Conservation (phyloP, 2,113 vertebrate species). For the Seriola aureovittata region DNA sequence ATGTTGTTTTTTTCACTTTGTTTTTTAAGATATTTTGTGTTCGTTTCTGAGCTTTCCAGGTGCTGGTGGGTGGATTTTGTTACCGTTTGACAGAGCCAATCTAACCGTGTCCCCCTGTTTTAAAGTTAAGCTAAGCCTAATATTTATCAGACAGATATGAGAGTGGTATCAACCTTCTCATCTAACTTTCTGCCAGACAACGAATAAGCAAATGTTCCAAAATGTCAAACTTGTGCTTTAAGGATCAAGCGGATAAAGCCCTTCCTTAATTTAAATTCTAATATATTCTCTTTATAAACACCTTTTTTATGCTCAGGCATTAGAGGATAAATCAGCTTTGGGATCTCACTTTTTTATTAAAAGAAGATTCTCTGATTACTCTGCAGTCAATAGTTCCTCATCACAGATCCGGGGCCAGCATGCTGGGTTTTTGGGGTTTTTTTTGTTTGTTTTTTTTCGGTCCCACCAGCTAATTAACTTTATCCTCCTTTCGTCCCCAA, state of each 20-base stretch:
- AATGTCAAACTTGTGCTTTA: not conserved
- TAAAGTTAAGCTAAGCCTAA: not conserved
- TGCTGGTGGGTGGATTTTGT: not conserved
- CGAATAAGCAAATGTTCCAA: not conserved
- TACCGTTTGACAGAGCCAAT: not conserved
- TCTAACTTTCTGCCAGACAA: not conserved
- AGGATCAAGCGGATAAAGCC: not conserved
- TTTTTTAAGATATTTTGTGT: not conserved
- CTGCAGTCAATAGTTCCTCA: constrained; percentile 36
- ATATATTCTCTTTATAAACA: constrained; percentile 7
- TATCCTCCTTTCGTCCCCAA: constrained; percentile 14
- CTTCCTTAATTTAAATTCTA: constrained; percentile 10
- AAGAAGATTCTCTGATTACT: constrained; percentile 37
- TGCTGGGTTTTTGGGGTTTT: not conserved
- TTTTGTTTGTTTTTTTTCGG: not conserved
- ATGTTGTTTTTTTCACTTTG: not conserved
- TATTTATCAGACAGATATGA: not conserved
- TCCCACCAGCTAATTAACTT: constrained; percentile 45
- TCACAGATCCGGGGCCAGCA: constrained; percentile 5
- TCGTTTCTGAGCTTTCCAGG: not conserved
- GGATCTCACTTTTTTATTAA: constrained; percentile 21
- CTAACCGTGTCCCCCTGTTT: not conserved
- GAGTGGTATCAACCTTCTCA: not conserved
- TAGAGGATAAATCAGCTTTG: constrained; percentile 19
- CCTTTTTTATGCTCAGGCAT: not conserved